These are phyloP conservation scores for Sinella curviseta DNA, from an alignment of 1,140 invertebrate genomes.

Conservation along the genomic window DNA sequence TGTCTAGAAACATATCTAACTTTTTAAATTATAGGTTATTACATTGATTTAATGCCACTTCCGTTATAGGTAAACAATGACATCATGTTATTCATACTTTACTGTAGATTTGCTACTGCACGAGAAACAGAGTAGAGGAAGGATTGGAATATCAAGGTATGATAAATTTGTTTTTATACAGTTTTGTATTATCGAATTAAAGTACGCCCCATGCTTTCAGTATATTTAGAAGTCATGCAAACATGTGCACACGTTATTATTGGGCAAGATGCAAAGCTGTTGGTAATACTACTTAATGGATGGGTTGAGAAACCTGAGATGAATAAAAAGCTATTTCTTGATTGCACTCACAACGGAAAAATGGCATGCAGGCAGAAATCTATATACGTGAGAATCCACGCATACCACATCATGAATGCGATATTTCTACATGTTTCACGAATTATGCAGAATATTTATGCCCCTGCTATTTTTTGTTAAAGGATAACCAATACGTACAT, in stretches of 20 bases:
- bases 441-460: background rate
- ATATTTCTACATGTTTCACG: background rate
- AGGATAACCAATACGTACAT: too few species aligned
- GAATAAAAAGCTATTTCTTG: background rate
- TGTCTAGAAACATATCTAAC: background rate
- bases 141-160: conserved; percentile 15
- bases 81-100: background rate
- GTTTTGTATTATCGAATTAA: too few species aligned
- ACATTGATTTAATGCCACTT: background rate
- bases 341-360: background rate
- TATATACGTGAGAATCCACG: background rate
- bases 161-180: background rate
- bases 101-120: conserved; percentile 15
- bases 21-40: background rate
- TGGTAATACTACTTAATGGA: background rate
- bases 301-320: background rate
- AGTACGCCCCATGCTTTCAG: too few species aligned
- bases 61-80: background rate
- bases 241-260: too few species aligned
- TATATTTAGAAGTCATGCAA: too few species aligned
- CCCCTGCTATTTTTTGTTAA: too few species aligned
- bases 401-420: background rate
- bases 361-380: background rate
- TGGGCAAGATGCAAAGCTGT: background rate
- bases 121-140: conserved; percentile 13